Conservation (phyloP, 2,888 invertebrate genomes). For the Amphiduros pacificus region DNA sequence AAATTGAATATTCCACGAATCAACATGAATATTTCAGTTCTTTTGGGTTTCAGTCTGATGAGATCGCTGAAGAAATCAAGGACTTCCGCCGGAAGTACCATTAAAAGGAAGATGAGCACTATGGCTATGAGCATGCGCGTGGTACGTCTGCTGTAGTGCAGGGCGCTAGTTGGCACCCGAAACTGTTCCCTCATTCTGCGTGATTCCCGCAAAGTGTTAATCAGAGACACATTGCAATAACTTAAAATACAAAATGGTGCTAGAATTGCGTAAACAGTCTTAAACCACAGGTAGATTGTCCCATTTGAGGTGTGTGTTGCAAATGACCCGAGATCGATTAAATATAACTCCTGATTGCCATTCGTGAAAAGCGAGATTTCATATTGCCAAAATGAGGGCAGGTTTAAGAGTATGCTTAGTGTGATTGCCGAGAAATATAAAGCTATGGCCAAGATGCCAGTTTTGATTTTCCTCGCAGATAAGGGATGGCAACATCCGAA, state of each 20-base stretch:
- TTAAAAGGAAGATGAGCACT: constrained; percentile 46
- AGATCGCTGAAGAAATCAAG: constrained; percentile 41
- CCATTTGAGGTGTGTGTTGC: constrained; percentile 6
- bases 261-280: constrained; percentile 49
- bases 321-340: constrained; percentile 24
- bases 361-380: background rate
- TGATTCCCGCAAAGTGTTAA: constrained; percentile 30
- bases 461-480: constrained; percentile 34
- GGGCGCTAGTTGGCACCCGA: background rate
- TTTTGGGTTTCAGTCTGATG: constrained; percentile 5
- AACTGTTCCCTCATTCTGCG: constrained; percentile 15
- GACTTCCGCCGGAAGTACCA: constrained; percentile 54
- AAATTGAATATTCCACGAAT: constrained; percentile 20
- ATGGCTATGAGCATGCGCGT: constrained; percentile 54
- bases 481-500: constrained; percentile 56
- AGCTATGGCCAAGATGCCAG: background rate
- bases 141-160: constrained; percentile 26
- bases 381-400: constrained; percentile 20
- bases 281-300: constrained; percentile 27
- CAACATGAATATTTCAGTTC: constrained; percentile 11
- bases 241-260: constrained; percentile 47
- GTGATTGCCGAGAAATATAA: constrained; percentile 30
- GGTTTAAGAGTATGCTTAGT: constrained; percentile 6
- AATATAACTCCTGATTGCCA: background rate
- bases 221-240: constrained; percentile 49